Base-by-base conservation (phyloP, 2,797 vertebrate genomes). In the Syndactyla subalaris region DNA sequence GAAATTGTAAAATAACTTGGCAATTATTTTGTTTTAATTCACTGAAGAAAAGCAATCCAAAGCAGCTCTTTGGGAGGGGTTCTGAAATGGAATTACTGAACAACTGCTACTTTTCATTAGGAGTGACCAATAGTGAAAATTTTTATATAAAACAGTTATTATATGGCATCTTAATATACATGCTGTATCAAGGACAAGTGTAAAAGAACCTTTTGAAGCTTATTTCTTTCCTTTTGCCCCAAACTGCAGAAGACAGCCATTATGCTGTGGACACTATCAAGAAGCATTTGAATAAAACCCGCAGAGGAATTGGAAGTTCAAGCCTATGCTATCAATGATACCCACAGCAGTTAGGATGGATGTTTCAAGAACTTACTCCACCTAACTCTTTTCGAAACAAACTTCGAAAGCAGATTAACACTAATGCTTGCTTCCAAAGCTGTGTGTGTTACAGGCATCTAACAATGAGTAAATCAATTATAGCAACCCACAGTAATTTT, bases 381-480 rank as follows among this genome's bases (percentile, higher is more conserved):
- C 81, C 92, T 58, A 48, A 36, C 6, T 58, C 76, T 74, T 66
- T 78, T 22, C 85, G 70, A 89, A 95, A 72, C 86, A 89, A 88
- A 83, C 68, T 41, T 21, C 0, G 26, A 87, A 91, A 85, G 75
- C 75, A 80, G 43, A 54, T 71, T 85, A 91, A 51, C 65, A 38
- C 51, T 16, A 79, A 14, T 22, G 36, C 74, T 77, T 88, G 57
- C 66, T 81, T 94, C 73, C 88, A 81, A 94, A 92, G 46, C 30
- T 66, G 14, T 43, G 32, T 39, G 45, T 51, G 49, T 85, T 94
- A 87, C 48, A 91, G 65, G 68, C 57, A 80, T 38, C 72, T 77
- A 81, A 94, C 89, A 96, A 63, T 55, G 48, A 89, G 38, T 83
- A 96, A 94, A 95, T 93, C 83, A 94, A 51, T 91, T 89, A 87